These are phyloP conservation scores for Antechinus flavipes DNA, from an alignment of 2,113 vertebrate genomes.

Conservation along the genomic window DNA sequence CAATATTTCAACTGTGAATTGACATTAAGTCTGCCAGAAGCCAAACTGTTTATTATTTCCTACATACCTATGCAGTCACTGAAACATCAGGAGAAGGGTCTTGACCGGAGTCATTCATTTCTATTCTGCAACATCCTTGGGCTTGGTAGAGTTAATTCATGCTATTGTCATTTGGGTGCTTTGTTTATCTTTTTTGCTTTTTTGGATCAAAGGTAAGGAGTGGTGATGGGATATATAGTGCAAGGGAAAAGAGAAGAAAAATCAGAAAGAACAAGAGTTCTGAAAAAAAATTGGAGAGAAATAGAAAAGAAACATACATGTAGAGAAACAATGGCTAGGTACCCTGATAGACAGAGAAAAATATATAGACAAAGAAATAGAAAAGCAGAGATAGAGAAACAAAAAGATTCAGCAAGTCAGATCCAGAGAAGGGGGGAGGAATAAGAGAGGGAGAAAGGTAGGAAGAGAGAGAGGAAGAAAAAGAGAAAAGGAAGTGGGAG, in stretches of 20 bases:
- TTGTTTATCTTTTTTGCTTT: not conserved
- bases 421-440: not conserved
- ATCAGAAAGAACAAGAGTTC: not conserved
- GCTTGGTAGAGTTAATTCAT: not conserved
- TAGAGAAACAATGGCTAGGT: not conserved
- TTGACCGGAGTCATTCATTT: conserved; percentile 43
- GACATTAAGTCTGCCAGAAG: conserved; percentile 22
- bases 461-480: not conserved
- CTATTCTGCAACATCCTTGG: not conserved
- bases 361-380: not conserved
- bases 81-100: not conserved
- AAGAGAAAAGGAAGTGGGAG: not conserved
- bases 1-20: conserved; percentile 37
- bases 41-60: conserved; percentile 32
- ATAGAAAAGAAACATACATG: not conserved
- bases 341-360: not conserved
- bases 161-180: not conserved
- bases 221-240: not conserved
- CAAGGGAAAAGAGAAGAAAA: not conserved
- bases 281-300: not conserved
- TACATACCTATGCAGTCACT: not conserved
- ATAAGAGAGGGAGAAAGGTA: not conserved
- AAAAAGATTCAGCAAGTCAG: not conserved
- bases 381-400: not conserved
- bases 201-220: not conserved